Evolutionary conservation across 2,113 vertebrate species (phyloP), one percentile per base, ranked within the genome.

Genomic region (Engystomops pustulosus): DNA sequence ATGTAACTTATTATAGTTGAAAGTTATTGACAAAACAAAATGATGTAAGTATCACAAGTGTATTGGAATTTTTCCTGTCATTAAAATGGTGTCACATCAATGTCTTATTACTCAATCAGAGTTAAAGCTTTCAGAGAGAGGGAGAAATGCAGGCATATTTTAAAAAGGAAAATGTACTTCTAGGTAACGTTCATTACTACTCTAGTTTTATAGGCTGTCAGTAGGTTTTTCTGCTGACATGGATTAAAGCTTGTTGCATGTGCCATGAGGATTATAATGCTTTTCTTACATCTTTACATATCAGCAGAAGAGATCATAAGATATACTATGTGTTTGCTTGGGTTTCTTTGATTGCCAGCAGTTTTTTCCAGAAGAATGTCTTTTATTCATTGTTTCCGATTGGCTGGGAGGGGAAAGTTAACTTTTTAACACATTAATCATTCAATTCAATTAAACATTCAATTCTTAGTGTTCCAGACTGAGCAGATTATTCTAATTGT

Each of bases 21-120:
- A 58, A 58, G 51, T 38, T 58, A 76, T 76, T 53, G 45, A 53
- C 45, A 76, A 4, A 76, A 53, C 47, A 75, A 72, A 74, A 74
- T 74, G 9, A 49, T 60, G 9, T 27, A 60, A 12, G n/a, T 60
- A 17, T 5, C 6, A 62, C 58, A 75, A 51, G 45, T 75, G 25
- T 75, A 51, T 49, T 51, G 45, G 45, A 20, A 34, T 62, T 5
- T 76, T 76, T 23, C 11, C 49, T 76, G 17, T 76, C 72, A 53
- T 34, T 36, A 55, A 51, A 32, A 55, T 17, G 27, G 18, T 55
- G 47, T 55, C 45, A 53, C n/a, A n/a, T 20, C 32, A 36, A 9
- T 36, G 27, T 76, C 30, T 32, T n/a, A 76, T 53, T 36, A 76
- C 6, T 12, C 30, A n/a, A 23, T 76, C 74, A 55, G 49, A 71